Evolutionary conservation across 2,888 invertebrate genomes (phyloP).

Genomic region (Noctuana brunneofusca): DNA sequence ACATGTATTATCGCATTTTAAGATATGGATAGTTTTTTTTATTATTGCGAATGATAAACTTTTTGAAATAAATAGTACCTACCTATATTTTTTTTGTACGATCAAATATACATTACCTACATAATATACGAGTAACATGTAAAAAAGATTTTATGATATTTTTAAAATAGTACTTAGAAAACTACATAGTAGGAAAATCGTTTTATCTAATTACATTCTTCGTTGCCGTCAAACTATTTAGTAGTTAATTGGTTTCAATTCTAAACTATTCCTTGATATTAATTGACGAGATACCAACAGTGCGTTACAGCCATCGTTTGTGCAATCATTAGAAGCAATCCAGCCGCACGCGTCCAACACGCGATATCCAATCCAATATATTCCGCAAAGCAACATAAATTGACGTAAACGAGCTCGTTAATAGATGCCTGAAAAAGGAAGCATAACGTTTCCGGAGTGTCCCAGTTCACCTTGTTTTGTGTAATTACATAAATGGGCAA

Average conservation of each 20-base stretch:
- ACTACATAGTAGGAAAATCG: not conserved
- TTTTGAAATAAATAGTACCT: no score
- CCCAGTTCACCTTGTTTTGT: constrained; percentile 60
- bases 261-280: not conserved
- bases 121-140: no score
- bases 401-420: constrained; percentile 35
- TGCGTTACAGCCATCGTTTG: constrained; percentile 27
- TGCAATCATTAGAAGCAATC: constrained; percentile 28
- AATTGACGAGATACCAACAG: constrained; percentile 25
- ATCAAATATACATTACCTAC: no score
- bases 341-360: constrained; percentile 24
- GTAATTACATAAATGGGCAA: constrained; percentile 66
- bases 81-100: no score
- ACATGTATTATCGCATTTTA: no score
- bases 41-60: not conserved
- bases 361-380: constrained; percentile 33
- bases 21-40: not conserved
- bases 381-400: constrained; percentile 33
- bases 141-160: no score
- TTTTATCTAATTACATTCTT: not conserved
- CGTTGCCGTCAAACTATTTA: not conserved
- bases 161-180: no score
- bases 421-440: constrained; percentile 52
- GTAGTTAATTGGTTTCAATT: constrained; percentile 5
- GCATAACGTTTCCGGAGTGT: constrained; percentile 55